These are phyloP conservation scores for Catalaphyllia jardinei DNA, from an alignment of 64 coral and sea anemone genomes.

Conservation along the genomic window DNA sequence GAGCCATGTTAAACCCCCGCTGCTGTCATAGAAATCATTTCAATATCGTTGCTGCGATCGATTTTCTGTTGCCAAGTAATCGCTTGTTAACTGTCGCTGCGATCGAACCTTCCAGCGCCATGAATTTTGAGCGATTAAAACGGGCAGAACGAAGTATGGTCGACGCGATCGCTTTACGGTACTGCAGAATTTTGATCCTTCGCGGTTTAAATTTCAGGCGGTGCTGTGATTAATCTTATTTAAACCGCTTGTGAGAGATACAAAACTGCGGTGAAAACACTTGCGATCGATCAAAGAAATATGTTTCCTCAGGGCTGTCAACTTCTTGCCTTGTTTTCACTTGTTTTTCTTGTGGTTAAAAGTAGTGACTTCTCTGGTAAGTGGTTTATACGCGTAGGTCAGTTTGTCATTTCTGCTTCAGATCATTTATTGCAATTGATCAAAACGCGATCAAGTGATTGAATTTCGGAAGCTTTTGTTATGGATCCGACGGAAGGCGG, in stretches of 20 bases:
- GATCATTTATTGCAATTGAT: neutral
- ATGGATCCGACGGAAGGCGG: too few species aligned
- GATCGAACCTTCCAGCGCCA: too few species aligned
- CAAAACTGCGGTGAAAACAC: neutral
- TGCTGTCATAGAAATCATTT: neutral
- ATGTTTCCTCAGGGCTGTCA: neutral
- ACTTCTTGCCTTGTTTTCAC: neutral
- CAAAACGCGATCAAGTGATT: neutral
- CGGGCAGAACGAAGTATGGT: too few species aligned
- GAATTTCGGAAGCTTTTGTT: neutral
- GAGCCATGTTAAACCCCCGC: neutral
- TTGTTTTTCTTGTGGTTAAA: slow-evolving; percentile 4
- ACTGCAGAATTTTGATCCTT: too few species aligned
- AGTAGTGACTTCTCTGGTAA: neutral
- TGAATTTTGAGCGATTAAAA: too few species aligned
- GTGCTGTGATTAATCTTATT: neutral
- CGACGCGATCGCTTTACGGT: too few species aligned
- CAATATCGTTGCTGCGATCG: neutral
- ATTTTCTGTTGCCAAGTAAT: slow-evolving; percentile 25
- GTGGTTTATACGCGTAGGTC: neutral
- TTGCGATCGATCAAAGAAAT: neutral
- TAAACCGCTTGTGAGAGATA: too few species aligned
- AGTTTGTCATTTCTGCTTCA: neutral
- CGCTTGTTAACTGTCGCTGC: too few species aligned
- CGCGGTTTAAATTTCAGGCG: too few species aligned